phyloP scores from a whole-genome alignment of 2,113 vertebrate species.

The Eidolon helvum region DNA sequence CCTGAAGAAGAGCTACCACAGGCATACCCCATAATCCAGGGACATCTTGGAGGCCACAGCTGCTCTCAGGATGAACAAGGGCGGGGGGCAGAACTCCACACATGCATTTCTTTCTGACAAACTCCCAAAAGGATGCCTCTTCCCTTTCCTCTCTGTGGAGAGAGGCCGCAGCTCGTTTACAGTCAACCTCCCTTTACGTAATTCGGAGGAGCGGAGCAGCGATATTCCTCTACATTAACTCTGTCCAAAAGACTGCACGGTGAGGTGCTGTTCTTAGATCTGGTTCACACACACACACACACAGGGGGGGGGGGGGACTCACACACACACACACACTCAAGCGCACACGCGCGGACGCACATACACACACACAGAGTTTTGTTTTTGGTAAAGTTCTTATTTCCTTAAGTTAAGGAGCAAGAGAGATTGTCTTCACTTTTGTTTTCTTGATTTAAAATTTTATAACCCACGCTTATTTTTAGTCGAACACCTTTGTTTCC shows the following conservation, averaged over 20 bases:
- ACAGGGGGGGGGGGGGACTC: too few species aligned
- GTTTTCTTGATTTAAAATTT: neutral
- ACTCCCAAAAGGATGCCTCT: too few species aligned
- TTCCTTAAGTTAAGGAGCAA: neutral
- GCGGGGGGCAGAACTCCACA: neutral
- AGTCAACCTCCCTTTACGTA: neutral
- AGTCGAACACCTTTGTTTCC: neutral
- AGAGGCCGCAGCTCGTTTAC: fast-evolving
- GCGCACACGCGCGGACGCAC: neutral
- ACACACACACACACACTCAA: neutral
- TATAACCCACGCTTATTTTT: neutral
- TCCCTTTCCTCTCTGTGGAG: neutral
- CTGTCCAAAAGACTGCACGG: neutral
- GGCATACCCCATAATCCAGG: fast-evolving
- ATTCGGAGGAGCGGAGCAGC: neutral
- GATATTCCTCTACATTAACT: neutral
- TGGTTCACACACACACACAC: neutral
- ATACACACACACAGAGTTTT: neutral
- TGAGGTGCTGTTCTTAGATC: neutral
- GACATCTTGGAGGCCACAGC: neutral
- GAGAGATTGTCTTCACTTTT: neutral
- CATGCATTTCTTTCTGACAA: neutral
- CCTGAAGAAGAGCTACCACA: neutral
- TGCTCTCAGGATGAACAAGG: neutral
- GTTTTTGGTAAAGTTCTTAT: neutral